phyloP scores from a whole-genome alignment of 2,113 vertebrate genomes.

The Falcunculus frontatus region DNA sequence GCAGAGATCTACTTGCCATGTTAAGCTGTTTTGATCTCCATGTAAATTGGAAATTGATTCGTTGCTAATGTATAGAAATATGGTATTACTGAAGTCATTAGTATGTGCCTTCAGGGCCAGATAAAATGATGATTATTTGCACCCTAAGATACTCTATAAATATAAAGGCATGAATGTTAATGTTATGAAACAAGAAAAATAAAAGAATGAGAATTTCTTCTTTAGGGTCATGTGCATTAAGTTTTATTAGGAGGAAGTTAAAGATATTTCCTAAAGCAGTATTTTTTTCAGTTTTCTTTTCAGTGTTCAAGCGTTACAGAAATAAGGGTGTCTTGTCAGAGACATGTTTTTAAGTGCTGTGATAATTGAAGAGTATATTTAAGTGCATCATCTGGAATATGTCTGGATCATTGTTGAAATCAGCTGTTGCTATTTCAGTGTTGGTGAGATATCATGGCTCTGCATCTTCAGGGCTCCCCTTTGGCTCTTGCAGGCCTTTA shows the following conservation, averaged over 20 bases:
- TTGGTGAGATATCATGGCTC: neutral
- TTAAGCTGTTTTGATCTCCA: neutral
- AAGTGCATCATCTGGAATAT: neutral
- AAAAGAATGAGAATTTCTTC: neutral
- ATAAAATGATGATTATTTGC: neutral
- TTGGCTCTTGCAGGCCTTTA: neutral
- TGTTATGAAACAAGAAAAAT: neutral
- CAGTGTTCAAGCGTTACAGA: neutral
- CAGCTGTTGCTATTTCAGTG: neutral
- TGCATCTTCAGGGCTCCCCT: neutral
- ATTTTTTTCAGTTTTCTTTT: neutral
- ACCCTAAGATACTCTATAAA: neutral
- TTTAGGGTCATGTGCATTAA: accelerated
- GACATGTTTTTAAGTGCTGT: neutral
- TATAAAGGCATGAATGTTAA: neutral
- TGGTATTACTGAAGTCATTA: neutral
- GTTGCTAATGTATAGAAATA: neutral
- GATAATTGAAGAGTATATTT: neutral
- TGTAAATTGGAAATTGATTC: neutral
- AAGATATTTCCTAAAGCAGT: neutral
- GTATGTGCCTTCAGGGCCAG: neutral
- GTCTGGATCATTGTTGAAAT: neutral
- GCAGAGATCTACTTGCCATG: neutral
- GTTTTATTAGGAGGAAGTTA: neutral
- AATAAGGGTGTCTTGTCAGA: neutral